phyloP scores from a whole-genome alignment of 2,113 vertebrate species.

The Ophthalmolycus amberensis region DNA sequence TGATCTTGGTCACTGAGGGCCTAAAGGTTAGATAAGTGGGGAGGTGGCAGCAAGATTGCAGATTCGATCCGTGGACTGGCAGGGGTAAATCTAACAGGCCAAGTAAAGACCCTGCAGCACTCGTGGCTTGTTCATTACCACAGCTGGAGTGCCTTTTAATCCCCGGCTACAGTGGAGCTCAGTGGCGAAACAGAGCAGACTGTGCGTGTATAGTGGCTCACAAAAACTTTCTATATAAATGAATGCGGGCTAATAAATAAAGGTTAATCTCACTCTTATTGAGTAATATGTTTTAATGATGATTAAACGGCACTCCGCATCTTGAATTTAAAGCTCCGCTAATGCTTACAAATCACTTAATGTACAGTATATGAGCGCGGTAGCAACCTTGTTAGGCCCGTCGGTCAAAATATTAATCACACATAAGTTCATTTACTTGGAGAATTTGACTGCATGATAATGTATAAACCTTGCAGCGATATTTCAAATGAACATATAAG shows the following conservation, averaged over 20 bases:
- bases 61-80: constrained; percentile 2
- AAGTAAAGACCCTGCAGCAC: not conserved
- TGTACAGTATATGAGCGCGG: not conserved
- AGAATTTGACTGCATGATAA: constrained; percentile 12
- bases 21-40: constrained; percentile 12
- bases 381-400: not conserved
- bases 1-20: not conserved
- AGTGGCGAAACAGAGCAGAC: not conserved
- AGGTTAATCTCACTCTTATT: constrained; percentile 18
- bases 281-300: constrained; percentile 33
- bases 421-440: constrained; percentile 26
- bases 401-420: constrained; percentile 35
- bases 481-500: not conserved
- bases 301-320: constrained; percentile 25
- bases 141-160: constrained; percentile 5
- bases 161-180: not conserved
- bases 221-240: not conserved
- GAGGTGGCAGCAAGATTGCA: not conserved
- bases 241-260: constrained; percentile 28
- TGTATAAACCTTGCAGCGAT: constrained; percentile 1
- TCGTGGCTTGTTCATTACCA: constrained; percentile 3
- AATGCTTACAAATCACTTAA: constrained; percentile 40
- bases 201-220: not conserved
- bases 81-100: not conserved
- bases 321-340: constrained; percentile 14